Conservation (phyloP, 1,140 invertebrate genomes). For the Heterodera carotae region DNA sequence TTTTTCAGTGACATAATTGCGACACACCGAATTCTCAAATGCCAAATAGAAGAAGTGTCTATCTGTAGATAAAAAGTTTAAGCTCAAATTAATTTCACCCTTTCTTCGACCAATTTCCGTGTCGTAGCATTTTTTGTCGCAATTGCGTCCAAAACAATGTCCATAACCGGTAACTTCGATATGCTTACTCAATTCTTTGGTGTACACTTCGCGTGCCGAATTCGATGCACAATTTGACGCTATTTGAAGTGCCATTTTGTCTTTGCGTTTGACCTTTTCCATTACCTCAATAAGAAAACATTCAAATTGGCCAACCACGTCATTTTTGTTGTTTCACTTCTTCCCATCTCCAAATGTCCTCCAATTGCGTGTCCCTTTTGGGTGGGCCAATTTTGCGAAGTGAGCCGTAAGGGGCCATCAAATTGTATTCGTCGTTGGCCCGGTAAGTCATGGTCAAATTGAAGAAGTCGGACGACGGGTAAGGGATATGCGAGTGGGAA, state of each 20-base stretch:
- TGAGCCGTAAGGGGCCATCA: conserved; percentile 29
- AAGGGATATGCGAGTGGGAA: not conserved
- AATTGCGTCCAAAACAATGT: conserved; percentile 8
- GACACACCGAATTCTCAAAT: conserved; percentile 66
- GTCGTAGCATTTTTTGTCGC: conserved; percentile 23
- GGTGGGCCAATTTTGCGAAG: conserved; percentile 16
- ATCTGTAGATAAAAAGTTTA: conserved; percentile 23
- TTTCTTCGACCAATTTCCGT: conserved; percentile 3
- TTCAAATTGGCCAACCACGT: not conserved
- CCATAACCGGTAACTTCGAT: conserved; percentile 21
- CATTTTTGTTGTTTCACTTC: conserved; percentile 19
- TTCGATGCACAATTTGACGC: conserved; percentile 25
- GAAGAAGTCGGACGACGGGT: conserved; percentile 15
- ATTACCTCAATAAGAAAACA: not conserved
- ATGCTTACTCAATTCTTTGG: conserved; percentile 14
- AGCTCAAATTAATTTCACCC: not conserved
- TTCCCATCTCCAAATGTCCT: conserved; percentile 34
- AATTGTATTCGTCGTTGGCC: conserved; percentile 18
- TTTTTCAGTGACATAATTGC: conserved; percentile 66
- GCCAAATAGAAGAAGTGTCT: conserved; percentile 60
- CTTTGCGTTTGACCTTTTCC: conserved; percentile 24
- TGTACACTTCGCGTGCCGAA: conserved; percentile 25
- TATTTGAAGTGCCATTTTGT: conserved; percentile 22
- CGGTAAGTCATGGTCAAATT: conserved; percentile 38
- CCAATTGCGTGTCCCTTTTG: not conserved